Percentiles rank a stretch among this genome's conserved stretches.
phyloP scores from a whole-genome alignment of 2,797 vertebrate genomes.

The Cetoscarus ocellatus region DNA sequence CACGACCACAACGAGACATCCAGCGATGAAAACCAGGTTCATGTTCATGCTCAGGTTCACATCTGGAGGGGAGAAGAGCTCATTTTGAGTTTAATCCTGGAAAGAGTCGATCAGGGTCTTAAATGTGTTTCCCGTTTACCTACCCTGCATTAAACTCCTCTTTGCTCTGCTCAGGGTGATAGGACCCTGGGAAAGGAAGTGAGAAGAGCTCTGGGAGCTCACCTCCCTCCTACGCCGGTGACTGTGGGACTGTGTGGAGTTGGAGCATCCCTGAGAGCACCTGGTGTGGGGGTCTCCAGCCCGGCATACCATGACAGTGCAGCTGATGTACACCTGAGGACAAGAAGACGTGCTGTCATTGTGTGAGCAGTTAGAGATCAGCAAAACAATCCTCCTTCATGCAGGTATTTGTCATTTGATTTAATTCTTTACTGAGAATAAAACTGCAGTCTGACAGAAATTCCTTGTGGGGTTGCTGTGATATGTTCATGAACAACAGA shows the following conservation, averaged over 20 bases:
- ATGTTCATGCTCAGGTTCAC: slow-evolving; percentile 50
- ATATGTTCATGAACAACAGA: too few relatives aligned
- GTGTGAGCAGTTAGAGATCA: not conserved
- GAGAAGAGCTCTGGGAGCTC: slow-evolving; percentile 55
- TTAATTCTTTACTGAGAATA: too few relatives aligned
- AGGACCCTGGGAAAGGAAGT: slow-evolving; percentile 84
- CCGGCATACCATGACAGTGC: slow-evolving; percentile 79
- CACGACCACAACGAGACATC: slow-evolving; percentile 62
- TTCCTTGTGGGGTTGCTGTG: too few relatives aligned
- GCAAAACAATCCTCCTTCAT: too few relatives aligned
- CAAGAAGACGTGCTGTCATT: not conserved
- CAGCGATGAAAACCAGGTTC: slow-evolving; percentile 71
- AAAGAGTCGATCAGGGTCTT: too few relatives aligned
- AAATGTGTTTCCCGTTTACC: slow-evolving; percentile 9
- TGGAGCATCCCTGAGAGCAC: slow-evolving; percentile 71
- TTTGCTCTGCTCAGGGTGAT: slow-evolving; percentile 57
- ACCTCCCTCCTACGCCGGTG: slow-evolving; percentile 64
- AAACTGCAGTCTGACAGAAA: too few relatives aligned
- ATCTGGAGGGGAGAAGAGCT: slow-evolving; percentile 39
- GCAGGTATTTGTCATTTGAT: too few relatives aligned
- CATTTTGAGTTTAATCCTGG: too few relatives aligned
- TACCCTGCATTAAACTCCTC: slow-evolving; percentile 3
- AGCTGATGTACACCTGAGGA: slow-evolving; percentile 83
- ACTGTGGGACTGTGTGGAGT: not conserved
- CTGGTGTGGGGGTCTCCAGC: slow-evolving; percentile 60